Conservation (phyloP, 2,797 vertebrate genomes). For the Darevskia nairensis region DNA sequence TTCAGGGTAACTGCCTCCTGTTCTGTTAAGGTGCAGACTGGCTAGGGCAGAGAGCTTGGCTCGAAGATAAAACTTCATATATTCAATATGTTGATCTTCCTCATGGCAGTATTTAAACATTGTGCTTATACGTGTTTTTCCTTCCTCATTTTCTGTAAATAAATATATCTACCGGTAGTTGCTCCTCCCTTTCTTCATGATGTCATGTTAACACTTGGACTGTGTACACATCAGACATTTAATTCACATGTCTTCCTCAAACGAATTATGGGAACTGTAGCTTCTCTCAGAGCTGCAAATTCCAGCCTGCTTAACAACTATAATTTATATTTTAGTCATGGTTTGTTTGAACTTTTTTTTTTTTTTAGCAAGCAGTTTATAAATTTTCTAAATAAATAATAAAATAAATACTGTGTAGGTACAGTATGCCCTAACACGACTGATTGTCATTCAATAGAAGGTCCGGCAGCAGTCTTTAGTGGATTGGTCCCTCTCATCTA, state of each 20-base stretch:
- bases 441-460: neutral
- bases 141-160: neutral
- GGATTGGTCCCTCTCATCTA: neutral
- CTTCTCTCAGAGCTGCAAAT: too few species aligned
- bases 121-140: neutral
- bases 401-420: too few species aligned
- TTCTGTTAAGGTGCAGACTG: neutral
- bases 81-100: too few species aligned
- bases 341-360: neutral
- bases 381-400: too few species aligned
- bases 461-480: too few species aligned
- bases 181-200: neutral
- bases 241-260: too few species aligned
- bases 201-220: too few species aligned
- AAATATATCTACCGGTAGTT: too few species aligned
- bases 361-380: neutral
- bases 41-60: neutral
- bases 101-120: neutral
- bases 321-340: neutral
- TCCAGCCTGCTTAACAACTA: too few species aligned
- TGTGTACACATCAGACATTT: too few species aligned
- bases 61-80: neutral
- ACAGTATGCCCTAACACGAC: neutral
- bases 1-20: neutral
- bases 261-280: too few species aligned